Percentiles rank a stretch among this genome's conserved stretches.
phyloP scores from a whole-genome alignment of 2,113 vertebrate species.

The Chamaetylas fuelleborni region DNA sequence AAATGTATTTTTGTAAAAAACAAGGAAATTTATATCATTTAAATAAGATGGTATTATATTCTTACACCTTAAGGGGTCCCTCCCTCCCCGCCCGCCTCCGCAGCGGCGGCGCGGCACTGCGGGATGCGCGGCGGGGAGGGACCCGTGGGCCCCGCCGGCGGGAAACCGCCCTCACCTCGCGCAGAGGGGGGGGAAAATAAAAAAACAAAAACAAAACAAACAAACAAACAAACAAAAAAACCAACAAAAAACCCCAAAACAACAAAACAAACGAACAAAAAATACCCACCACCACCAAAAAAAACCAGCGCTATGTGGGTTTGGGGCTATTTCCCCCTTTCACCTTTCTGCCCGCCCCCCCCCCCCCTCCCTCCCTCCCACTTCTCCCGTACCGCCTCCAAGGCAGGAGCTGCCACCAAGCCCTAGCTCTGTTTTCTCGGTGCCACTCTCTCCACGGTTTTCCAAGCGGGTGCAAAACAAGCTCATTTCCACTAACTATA shows the following conservation, averaged over 20 bases:
- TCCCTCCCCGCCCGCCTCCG: too few relatives aligned
- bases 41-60: slow-evolving; percentile 60
- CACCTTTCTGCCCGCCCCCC: neutral
- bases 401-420: neutral
- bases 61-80: slow-evolving; percentile 68
- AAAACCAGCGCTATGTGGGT: neutral
- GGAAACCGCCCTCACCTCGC: too few relatives aligned
- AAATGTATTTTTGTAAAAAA: slow-evolving; percentile 74
- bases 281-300: too few relatives aligned
- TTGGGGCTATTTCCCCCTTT: neutral
- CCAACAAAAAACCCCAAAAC: too few relatives aligned
- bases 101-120: too few relatives aligned
- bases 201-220: too few relatives aligned
- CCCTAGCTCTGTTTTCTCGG: neutral
- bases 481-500: slow-evolving; percentile 48
- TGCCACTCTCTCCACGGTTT: slow-evolving; percentile 1
- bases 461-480: slow-evolving; percentile 28
- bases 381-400: neutral
- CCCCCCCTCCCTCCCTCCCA: too few relatives aligned
- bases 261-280: too few relatives aligned
- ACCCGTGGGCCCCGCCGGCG: too few relatives aligned
- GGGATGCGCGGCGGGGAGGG: too few relatives aligned
- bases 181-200: too few relatives aligned
- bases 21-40: slow-evolving; percentile 71
- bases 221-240: too few relatives aligned